phyloP scores from a whole-genome alignment of 2,113 vertebrate species.

The Pedetes capensis region DNA sequence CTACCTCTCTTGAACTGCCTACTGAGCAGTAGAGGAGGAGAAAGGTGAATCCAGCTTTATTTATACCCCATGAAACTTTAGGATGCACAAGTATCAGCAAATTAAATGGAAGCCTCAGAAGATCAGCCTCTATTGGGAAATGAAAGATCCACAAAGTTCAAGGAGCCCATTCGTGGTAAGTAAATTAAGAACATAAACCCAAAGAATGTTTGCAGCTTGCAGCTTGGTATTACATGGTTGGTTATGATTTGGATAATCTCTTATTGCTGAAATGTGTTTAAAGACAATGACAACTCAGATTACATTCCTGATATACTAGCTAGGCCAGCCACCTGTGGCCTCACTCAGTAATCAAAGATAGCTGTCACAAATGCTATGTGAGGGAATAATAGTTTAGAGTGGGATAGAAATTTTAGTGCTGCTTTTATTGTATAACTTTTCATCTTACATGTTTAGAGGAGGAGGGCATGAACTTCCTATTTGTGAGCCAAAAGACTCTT shows the following conservation, averaged over 20 bases:
- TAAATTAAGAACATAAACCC: conserved; percentile 58
- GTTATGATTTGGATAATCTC: conserved; percentile 23
- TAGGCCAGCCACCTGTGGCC: conserved; percentile 21
- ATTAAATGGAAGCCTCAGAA: conserved; percentile 28
- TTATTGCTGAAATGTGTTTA: conserved; percentile 46
- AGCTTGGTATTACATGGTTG: conserved; percentile 20
- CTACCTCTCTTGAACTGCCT: not conserved
- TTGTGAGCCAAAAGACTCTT: not conserved
- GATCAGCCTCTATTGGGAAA: conserved; percentile 51
- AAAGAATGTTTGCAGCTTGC: conserved; percentile 40
- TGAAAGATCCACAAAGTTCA: conserved; percentile 33
- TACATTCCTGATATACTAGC: conserved; percentile 4
- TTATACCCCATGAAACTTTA: not conserved
- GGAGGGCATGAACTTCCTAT: not conserved
- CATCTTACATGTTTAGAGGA: not conserved
- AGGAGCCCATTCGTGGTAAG: conserved; percentile 51
- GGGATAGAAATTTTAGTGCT: not conserved
- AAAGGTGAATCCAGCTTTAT: conserved; percentile 7
- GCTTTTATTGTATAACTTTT: not conserved
- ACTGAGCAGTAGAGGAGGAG: not conserved
- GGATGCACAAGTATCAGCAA: not conserved
- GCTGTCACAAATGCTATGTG: not conserved
- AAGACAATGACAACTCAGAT: conserved; percentile 17
- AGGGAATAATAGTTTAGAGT: not conserved
- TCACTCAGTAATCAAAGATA: not conserved